Evolutionary conservation across 1,140 invertebrate genomes (phyloP).

Genomic region (Adoxophyes honmai): DNA sequence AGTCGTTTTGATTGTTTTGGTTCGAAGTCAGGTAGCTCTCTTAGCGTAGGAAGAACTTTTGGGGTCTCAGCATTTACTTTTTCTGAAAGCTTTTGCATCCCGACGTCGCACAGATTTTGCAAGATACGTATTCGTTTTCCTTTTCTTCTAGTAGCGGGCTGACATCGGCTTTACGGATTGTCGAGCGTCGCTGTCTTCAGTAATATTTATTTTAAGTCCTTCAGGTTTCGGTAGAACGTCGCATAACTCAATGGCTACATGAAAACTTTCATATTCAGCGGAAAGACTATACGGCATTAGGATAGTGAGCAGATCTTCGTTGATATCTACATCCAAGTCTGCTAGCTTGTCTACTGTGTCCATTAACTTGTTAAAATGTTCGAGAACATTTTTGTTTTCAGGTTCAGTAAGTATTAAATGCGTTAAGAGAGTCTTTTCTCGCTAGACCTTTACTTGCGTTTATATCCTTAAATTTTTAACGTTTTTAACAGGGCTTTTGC

Average conservation of each 20-base stretch:
- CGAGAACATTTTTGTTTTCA: constrained; percentile 22
- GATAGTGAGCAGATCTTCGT: constrained; percentile 28
- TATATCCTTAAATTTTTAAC: no score
- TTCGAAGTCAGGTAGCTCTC: not conserved
- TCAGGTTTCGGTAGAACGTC: constrained; percentile 37
- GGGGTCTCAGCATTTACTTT: not conserved
- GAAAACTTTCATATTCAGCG: constrained; percentile 35
- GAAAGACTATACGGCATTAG: constrained; percentile 42
- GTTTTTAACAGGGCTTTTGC: no score
- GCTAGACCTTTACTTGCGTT: no score
- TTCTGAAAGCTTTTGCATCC: not conserved
- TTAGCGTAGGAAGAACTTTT: not conserved
- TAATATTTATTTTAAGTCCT: constrained; percentile 39
- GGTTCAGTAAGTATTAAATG: constrained; percentile 25
- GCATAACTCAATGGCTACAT: constrained; percentile 39
- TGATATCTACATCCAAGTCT: constrained; percentile 33
- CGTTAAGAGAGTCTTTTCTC: constrained; percentile 22
- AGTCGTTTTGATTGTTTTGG: not conserved
- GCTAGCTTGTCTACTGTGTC: constrained; percentile 15
- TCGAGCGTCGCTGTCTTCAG: constrained; percentile 40
- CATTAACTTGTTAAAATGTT: constrained; percentile 28
- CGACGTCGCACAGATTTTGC: not conserved
- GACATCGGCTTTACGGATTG: no score
- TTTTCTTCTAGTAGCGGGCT: no score
- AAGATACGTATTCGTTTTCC: no score